Percentiles rank a stretch among this genome's conserved stretches.
phyloP scores from a whole-genome alignment of 2,888 invertebrate species.

The Scelioninae gen. 2 region DNA sequence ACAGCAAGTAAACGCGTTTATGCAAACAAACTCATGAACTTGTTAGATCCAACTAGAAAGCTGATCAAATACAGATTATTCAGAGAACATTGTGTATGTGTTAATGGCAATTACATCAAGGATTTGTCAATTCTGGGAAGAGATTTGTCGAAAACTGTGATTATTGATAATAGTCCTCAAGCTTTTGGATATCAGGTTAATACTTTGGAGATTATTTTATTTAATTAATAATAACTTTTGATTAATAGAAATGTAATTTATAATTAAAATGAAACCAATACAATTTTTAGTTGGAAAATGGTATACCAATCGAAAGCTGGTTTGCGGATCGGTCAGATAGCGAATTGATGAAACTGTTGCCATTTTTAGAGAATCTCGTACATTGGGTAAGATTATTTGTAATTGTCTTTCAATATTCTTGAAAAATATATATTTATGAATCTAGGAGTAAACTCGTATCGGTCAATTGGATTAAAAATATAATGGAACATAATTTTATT shows the following conservation, averaged over 20 bases:
- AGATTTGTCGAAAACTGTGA: conserved; percentile 91
- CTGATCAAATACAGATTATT: conserved; percentile 95
- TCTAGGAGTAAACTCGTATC: too few species aligned
- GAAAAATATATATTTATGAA: too few species aligned
- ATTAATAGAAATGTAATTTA: too few species aligned
- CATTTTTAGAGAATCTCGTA: conserved; percentile 91
- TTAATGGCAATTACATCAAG: conserved; percentile 97
- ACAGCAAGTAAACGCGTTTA: conserved; percentile 97
- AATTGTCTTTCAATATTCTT: too few species aligned
- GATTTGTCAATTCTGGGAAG: conserved; percentile 94
- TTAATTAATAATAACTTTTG: too few species aligned
- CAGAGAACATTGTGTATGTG: conserved; percentile 95
- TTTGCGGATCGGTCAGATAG: conserved; percentile 93
- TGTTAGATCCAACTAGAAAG: conserved; percentile 91
- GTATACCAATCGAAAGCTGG: conserved; percentile 98
- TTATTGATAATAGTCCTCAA: conserved; percentile 93
- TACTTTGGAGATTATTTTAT: too few species aligned
- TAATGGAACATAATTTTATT: too few species aligned
- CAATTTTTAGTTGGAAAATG: conserved; percentile 88
- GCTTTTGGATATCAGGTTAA: conserved; percentile 91
- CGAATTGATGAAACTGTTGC: conserved; percentile 92
- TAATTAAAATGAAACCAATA: too few species aligned
- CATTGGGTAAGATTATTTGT: conserved; percentile 84
- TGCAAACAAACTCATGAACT: conserved; percentile 93
- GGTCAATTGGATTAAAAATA: too few species aligned